Conservation (phyloP, 2,113 vertebrate genomes). For the Prunella himalayana region DNA sequence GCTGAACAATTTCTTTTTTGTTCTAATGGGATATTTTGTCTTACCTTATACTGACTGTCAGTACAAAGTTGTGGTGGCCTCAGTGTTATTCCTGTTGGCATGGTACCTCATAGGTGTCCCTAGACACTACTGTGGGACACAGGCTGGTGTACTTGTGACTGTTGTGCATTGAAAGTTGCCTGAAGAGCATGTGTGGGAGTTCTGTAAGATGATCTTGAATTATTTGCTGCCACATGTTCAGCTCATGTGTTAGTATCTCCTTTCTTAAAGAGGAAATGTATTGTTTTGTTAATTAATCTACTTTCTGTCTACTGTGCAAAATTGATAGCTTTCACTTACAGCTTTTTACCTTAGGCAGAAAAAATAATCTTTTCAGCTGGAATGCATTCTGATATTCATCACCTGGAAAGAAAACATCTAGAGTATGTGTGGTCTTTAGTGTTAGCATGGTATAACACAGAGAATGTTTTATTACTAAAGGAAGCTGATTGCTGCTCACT, state of each 20-base stretch:
- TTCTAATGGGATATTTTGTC: neutral
- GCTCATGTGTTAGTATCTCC: neutral
- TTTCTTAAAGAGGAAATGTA: neutral
- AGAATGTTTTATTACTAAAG: neutral
- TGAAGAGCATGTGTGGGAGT: neutral
- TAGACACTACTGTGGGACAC: neutral
- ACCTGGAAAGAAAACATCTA: neutral
- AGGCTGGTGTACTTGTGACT: neutral
- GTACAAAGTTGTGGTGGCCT: neutral
- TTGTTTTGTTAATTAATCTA: slow-evolving; percentile 15
- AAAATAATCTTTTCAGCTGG: neutral
- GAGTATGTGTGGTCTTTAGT: slow-evolving; percentile 10
- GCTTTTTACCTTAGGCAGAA: slow-evolving; percentile 15
- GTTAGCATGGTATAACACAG: neutral
- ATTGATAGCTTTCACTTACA: neutral
- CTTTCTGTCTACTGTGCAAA: neutral
- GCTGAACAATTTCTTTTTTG: neutral
- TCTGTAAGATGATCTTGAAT: neutral
- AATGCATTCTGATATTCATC: neutral
- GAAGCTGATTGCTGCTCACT: neutral
- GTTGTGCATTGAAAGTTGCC: neutral
- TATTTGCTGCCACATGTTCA: neutral
- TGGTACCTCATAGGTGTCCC: neutral
- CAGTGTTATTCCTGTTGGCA: neutral
- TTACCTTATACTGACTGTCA: neutral